A percentile compares a stretch with the other conserved stretches of the same genome.
These are phyloP conservation scores for Cylindroiulus punctatus DNA, from an alignment of 2,888 invertebrate genomes.

Conservation along the genomic window DNA sequence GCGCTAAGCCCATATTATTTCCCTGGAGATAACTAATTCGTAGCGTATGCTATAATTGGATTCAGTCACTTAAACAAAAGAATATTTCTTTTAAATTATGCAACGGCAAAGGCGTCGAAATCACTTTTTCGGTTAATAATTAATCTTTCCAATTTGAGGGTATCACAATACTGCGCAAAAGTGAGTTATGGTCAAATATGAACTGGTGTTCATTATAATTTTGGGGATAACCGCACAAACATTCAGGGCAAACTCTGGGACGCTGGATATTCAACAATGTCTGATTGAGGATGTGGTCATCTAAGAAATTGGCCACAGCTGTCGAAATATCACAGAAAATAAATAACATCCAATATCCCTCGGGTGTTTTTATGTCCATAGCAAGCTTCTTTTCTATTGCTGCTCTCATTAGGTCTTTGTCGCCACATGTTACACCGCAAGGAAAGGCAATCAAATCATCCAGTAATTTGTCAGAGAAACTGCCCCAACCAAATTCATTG, in stretches of 20 bases:
- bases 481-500: slow-evolving; percentile 24
- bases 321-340: neutral
- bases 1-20: too few relatives aligned
- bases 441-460: slow-evolving; percentile 34
- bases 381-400: neutral
- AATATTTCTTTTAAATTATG: too few relatives aligned
- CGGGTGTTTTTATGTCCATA: neutral
- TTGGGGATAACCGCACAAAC: too few relatives aligned
- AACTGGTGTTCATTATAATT: too few relatives aligned
- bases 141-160: too few relatives aligned
- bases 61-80: too few relatives aligned
- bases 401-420: neutral
- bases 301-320: neutral
- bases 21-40: too few relatives aligned
- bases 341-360: neutral
- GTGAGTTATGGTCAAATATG: too few relatives aligned
- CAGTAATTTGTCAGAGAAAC: neutral
- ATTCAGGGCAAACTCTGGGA: neutral
- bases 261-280: neutral
- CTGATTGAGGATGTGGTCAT: neutral
- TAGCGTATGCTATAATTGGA: too few relatives aligned
- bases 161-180: too few relatives aligned
- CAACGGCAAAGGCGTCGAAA: too few relatives aligned
- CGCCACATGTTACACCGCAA: neutral
- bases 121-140: too few relatives aligned